Evolutionary conservation across 2,888 invertebrate genomes (phyloP), one percentile per base, ranked within the genome.

Genomic region (Spialia ferax): DNA sequence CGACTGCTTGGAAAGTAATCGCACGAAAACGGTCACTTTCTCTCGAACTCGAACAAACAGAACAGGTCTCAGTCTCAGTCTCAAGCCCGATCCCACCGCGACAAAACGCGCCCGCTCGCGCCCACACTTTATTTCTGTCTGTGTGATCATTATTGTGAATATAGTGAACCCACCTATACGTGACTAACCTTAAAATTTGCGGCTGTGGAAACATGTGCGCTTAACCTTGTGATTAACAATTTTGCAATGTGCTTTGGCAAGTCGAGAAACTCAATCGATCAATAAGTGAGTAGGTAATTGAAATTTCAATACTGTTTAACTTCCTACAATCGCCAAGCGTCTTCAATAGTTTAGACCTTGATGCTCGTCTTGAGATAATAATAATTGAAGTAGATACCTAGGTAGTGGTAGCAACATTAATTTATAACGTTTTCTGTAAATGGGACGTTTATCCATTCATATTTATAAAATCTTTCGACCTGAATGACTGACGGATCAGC

Each of bases 1-100:
- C 81, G 82, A 79, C 76, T 80, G 79, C 86, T 88, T 90, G 83
- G 91, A 93, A 93, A 93, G 92, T 91, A 87, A 87, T 85, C 76
- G 80, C 74, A 75, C 73, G 76, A 83, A 82, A 86, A 80, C 84
- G 80, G 87, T 85, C 91, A 92, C 93, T 93, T 93, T 93, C 93
- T 91, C 91, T 89, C 80, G 78, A 86, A 86, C 80, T n/a, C n/a
- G n/a, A n/a, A n/a, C n/a, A n/a, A n/a, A n/a, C n/a, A n/a, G 78
- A 86, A 86, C 86, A 82, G 83, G 89, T 86, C 80, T 74, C 65
- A 61, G 61, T 57, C 61, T 69, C 66, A 67, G 67, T 67, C 65
- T 70, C 81, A 83, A 83, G 83, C 78, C 73, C 72, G 77, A 69
- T 69, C 70, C 79, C 75, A 77, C 76, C 75, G 81, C 77, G 74